These are phyloP conservation scores for Vulpes vulpes DNA, from an alignment of 2,113 vertebrate species.

Conservation along the genomic window DNA sequence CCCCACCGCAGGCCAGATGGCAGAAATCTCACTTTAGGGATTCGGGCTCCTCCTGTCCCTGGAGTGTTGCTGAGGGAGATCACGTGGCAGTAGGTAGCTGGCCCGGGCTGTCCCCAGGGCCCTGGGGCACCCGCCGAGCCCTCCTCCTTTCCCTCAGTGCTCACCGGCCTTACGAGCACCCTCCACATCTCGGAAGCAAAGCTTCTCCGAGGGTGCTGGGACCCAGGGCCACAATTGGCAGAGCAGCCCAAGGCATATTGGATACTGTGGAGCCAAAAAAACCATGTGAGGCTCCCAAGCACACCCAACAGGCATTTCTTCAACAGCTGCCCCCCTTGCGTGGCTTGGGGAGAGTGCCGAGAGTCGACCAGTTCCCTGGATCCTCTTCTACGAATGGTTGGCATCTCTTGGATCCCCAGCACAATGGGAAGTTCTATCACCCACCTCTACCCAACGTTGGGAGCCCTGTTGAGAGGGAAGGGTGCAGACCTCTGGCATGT, in stretches of 20 bases:
- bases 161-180: not conserved
- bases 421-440: no score
- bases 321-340: not conserved
- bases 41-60: not conserved
- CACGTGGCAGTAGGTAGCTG: accelerated
- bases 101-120: not conserved
- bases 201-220: not conserved
- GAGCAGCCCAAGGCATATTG: not conserved
- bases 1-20: no score
- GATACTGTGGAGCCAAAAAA: not conserved
- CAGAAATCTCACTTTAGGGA: not conserved
- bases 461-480: not conserved
- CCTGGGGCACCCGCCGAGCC: not conserved
- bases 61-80: not conserved
- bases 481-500: no score
- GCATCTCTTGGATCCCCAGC: not conserved
- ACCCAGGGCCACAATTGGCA: not conserved
- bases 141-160: not conserved
- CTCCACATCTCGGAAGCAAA: not conserved
- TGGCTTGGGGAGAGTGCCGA: accelerated
- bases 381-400: not conserved
- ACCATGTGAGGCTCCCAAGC: no score
- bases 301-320: not conserved
- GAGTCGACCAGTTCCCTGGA: no score
- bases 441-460: no score